phyloP scores from a whole-genome alignment of 2,797 vertebrate genomes.

The Pseudomugil tenellus region DNA sequence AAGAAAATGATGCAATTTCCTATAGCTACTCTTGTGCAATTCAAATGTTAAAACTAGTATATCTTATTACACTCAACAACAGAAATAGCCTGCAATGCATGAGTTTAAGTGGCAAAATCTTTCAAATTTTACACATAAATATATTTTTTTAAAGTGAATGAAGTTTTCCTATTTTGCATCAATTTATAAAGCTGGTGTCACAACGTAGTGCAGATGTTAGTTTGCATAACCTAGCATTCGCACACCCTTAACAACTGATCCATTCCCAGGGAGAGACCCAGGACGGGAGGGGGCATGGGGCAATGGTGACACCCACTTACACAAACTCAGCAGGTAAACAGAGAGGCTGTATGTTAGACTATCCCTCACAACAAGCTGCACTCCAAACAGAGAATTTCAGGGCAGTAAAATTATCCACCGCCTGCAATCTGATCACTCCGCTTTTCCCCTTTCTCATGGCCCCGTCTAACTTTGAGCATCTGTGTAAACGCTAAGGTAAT shows the following conservation, averaged over 20 bases:
- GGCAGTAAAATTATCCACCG: constrained; percentile 31
- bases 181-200: constrained; percentile 21
- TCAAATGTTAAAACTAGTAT: constrained; percentile 31
- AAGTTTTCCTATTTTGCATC: constrained; percentile 15
- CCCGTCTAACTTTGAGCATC: constrained; percentile 71
- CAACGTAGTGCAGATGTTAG: constrained; percentile 38
- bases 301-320: constrained; percentile 41
- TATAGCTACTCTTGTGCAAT: constrained; percentile 49
- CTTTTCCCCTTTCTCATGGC: constrained; percentile 63
- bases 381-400: constrained; percentile 31
- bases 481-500: constrained; percentile 75
- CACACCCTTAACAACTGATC: constrained; percentile 35
- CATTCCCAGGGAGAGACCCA: constrained; percentile 28
- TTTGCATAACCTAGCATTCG: constrained; percentile 60
- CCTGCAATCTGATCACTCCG: constrained; percentile 57
- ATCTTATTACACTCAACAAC: neutral
- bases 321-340: constrained; percentile 52
- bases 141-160: neutral
- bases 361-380: constrained; percentile 25
- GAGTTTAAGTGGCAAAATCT: neutral
- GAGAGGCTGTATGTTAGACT: constrained; percentile 9
- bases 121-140: neutral
- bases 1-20: constrained; percentile 56
- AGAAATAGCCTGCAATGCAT: constrained; percentile 11
- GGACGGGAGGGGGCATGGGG: constrained; percentile 16